These are phyloP conservation scores for Ranitomeya variabilis DNA, from an alignment of 2,113 vertebrate species.

Conservation along the genomic window DNA sequence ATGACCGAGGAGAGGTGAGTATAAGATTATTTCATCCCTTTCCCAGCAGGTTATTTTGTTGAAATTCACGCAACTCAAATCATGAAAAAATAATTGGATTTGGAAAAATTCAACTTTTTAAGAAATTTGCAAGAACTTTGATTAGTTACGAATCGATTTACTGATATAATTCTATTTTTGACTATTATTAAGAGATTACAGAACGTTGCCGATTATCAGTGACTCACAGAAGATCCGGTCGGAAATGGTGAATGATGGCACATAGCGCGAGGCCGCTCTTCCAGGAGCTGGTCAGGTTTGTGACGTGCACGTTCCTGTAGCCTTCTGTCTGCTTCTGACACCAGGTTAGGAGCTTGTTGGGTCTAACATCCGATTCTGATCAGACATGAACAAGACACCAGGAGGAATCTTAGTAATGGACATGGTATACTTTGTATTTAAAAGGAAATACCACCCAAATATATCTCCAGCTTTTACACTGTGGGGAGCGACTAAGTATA, in stretches of 20 bases:
- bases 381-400: not conserved
- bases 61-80: no score
- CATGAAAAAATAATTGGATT: no score
- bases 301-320: conserved; percentile 81
- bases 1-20: no score
- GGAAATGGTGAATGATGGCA: conserved; percentile 92
- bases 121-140: no score
- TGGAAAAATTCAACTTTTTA: no score
- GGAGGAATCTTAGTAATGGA: not conserved
- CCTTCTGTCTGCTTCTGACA: conserved; percentile 93
- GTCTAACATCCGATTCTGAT: conserved; percentile 88
- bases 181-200: not conserved
- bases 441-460: not conserved
- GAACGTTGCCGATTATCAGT: not conserved
- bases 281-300: conserved; percentile 88
- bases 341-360: conserved; percentile 90
- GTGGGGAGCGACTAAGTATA: no score
- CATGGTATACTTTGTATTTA: not conserved
- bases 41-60: no score
- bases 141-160: no score
- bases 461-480: not conserved
- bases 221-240: conserved; percentile 91
- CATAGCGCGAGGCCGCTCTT: conserved; percentile 86
- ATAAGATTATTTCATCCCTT: no score
- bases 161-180: not conserved